Conservation (phyloP, 2,888 invertebrate species). For the Saturnia japonica region DNA sequence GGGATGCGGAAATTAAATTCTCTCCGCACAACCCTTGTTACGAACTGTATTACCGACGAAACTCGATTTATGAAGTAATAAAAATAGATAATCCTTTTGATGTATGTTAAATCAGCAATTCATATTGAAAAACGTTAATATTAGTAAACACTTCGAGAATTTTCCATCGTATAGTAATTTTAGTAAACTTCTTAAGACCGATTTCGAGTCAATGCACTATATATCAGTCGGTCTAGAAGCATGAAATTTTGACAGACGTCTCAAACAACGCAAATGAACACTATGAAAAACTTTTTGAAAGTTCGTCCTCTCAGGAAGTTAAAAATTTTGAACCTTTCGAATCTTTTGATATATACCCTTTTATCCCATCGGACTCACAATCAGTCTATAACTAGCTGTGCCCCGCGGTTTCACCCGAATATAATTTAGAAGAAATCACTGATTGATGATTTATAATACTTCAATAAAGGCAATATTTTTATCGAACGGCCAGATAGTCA, state of each 20-base stretch:
- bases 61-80: conserved; percentile 8
- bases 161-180: neutral
- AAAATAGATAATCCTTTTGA: conserved; percentile 6
- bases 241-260: neutral
- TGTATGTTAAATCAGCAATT: neutral
- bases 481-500: too few relatives aligned
- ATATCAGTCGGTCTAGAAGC: neutral
- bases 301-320: too few relatives aligned
- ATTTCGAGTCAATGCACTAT: neutral
- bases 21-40: conserved; percentile 14
- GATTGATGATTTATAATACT: too few relatives aligned
- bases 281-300: too few relatives aligned
- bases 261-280: too few relatives aligned
- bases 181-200: neutral
- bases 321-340: too few relatives aligned
- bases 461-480: too few relatives aligned
- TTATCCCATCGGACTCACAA: too few relatives aligned
- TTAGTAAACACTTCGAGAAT: neutral
- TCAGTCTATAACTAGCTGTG: too few relatives aligned
- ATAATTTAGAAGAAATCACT: too few relatives aligned
- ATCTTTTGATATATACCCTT: too few relatives aligned
- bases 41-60: conserved; percentile 9
- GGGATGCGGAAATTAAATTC: conserved; percentile 15
- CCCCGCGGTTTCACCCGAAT: too few relatives aligned
- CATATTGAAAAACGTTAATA: neutral